Percentiles rank a stretch among this genome's conserved stretches.
phyloP scores from a whole-genome alignment of 2,113 vertebrate genomes.

The Okapia johnstoni region DNA sequence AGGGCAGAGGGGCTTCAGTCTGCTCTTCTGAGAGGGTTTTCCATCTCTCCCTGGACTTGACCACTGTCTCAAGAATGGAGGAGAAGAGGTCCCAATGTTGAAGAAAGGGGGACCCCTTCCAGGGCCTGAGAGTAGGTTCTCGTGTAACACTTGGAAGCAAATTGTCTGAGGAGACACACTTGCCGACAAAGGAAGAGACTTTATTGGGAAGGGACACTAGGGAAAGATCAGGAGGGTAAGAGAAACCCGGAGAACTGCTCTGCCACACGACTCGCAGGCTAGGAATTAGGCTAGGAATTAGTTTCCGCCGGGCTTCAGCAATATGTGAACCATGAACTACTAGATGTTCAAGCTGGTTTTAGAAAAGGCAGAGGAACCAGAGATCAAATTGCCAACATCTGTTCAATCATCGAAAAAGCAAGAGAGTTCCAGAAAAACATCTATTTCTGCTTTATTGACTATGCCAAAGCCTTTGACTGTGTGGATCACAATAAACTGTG shows the following conservation, averaged over 20 bases:
- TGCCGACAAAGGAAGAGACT: neutral
- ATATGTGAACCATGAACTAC: too few relatives aligned
- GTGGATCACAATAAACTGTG: too few relatives aligned
- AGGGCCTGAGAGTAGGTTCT: neutral
- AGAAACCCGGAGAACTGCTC: neutral
- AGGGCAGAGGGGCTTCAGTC: neutral
- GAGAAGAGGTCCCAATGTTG: neutral
- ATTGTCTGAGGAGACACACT: neutral
- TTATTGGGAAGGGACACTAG: fast-evolving
- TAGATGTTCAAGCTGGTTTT: too few relatives aligned
- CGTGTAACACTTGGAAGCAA: neutral
- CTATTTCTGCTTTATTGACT: too few relatives aligned
- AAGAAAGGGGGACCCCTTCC: neutral
- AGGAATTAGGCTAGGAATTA: too few relatives aligned
- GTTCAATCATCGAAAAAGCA: too few relatives aligned
- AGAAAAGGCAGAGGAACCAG: too few relatives aligned
- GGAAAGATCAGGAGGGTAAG: neutral
- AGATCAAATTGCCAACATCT: too few relatives aligned
- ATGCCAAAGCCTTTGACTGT: too few relatives aligned
- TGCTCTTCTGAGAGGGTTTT: neutral
- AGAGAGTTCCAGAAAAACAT: too few relatives aligned
- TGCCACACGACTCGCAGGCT: neutral
- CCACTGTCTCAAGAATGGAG: neutral
- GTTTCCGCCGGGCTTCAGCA: neutral
- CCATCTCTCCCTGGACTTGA: neutral